Evolutionary conservation across 2,888 invertebrate species (phyloP), one percentile per base, ranked within the genome.

Genomic region (Cryptus armator): DNA sequence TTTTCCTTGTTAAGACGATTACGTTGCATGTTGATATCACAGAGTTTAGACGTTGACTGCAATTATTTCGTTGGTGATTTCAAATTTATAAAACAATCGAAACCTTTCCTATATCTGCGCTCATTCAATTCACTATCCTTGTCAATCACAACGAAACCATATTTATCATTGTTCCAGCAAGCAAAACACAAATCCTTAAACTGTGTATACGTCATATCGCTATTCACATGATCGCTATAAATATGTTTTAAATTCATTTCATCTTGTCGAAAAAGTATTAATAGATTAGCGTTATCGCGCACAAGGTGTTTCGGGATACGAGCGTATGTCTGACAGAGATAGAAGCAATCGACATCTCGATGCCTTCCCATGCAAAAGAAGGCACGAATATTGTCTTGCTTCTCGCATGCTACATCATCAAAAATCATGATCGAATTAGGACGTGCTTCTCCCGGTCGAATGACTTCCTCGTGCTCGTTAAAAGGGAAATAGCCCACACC

Each of bases 351-450:
- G 4, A 89, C 82, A 46, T 84, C 68, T 71, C 84, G 81, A 48
- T 89, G 89, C 64, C 89, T 43, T 6, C 88, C 86, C 85, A 86
- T 87, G 46, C 86, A 86, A 72, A 88, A 89, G 48, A 85, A 89
- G 0, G 74, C 78, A 67, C 79, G 77, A 2, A 89, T 81, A 51
- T 83, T 78, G 32, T 86, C 82, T 79, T 89, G 88, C 51, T 90
- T 71, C 91, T 91, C 91, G 44, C 67, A 81, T 9, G 56, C 74
- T 48, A 81, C 81, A 75, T 81, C 75, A 67, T 80, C 72, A 86
- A 93, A 93, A 76, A 93, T 91, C 80, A 92, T 89, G 29, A 93
- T 68, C 14, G 68, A 68, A 24, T 91, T 89, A 51, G 51, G 43
- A 82, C 86, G 87, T 7, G 90, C 89, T 19, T 89, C 79, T 3